phyloP scores from a whole-genome alignment of 2,113 vertebrate genomes.

The Eclectus roratus region DNA sequence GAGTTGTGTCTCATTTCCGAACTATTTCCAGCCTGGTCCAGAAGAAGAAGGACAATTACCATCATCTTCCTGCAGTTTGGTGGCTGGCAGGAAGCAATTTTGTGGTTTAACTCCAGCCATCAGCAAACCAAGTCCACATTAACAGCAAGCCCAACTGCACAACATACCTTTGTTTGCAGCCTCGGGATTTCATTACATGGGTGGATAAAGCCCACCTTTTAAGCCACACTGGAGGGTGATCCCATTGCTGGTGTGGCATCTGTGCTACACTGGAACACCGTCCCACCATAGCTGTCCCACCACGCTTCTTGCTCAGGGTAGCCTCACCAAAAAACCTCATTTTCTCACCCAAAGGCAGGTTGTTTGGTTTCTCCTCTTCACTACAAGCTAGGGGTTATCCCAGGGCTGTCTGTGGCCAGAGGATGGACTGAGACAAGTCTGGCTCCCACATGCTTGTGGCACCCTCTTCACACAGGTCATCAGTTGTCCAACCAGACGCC shows the following conservation, averaged over 20 bases:
- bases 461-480: neutral
- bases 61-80: neutral
- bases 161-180: conserved; percentile 17
- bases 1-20: neutral
- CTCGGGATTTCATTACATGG: conserved; percentile 35
- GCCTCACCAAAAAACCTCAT: rapidly evolving
- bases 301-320: neutral
- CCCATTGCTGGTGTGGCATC: neutral
- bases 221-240: conserved; percentile 10
- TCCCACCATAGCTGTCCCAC: neutral
- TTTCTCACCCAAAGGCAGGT: neutral
- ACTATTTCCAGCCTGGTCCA: neutral
- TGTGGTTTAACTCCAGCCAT: conserved; percentile 32
- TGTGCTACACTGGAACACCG: rapidly evolving
- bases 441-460: neutral
- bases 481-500: neutral
- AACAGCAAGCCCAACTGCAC: neutral
- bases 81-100: conserved; percentile 18
- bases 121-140: neutral
- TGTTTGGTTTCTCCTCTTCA: neutral
- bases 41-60: neutral
- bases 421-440: neutral
- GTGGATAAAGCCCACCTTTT: conserved; percentile 40
- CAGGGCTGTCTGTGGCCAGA: rapidly evolving
- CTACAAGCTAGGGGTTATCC: neutral